Evolutionary conservation across 2,888 invertebrate species (phyloP).

Genomic region (Zonitis immaculata): DNA sequence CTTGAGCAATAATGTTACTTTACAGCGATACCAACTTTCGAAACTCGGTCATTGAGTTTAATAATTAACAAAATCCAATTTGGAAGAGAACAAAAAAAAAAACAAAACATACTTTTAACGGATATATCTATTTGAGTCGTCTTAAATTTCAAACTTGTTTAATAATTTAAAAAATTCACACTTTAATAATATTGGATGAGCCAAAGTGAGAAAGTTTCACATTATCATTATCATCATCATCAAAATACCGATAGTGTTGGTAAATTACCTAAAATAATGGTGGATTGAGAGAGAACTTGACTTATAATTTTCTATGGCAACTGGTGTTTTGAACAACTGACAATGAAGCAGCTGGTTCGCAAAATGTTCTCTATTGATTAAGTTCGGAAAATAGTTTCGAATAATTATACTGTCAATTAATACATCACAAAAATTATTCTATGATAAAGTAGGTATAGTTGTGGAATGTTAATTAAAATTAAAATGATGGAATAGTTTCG

Average conservation of each 20-base stretch:
- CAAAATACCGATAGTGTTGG: not conserved
- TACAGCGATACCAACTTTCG: conserved; percentile 22
- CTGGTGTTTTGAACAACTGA: conserved; percentile 3
- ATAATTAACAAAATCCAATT: too few species aligned
- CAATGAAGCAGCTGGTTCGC: not conserved
- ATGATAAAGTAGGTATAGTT: not conserved
- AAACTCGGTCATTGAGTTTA: too few species aligned
- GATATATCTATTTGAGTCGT: too few species aligned
- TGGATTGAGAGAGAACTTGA: not conserved
- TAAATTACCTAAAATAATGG: not conserved
- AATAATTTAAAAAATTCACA: too few species aligned
- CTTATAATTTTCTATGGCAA: not conserved
- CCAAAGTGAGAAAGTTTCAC: too few species aligned
- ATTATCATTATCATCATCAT: not conserved
- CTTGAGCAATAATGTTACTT: conserved; percentile 27
- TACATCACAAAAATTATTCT: not conserved
- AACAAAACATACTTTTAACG: too few species aligned
- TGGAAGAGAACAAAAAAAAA: too few species aligned
- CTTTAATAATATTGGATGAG: too few species aligned
- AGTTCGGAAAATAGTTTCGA: conserved; percentile 3
- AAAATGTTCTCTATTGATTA: not conserved
- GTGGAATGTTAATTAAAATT: not conserved
- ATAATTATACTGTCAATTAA: conserved; percentile 2
- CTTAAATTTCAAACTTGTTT: too few species aligned
- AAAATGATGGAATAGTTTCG: too few species aligned